These are phyloP conservation scores for Lithosia quadra DNA, from an alignment of 2,888 invertebrate genomes.

Conservation along the genomic window DNA sequence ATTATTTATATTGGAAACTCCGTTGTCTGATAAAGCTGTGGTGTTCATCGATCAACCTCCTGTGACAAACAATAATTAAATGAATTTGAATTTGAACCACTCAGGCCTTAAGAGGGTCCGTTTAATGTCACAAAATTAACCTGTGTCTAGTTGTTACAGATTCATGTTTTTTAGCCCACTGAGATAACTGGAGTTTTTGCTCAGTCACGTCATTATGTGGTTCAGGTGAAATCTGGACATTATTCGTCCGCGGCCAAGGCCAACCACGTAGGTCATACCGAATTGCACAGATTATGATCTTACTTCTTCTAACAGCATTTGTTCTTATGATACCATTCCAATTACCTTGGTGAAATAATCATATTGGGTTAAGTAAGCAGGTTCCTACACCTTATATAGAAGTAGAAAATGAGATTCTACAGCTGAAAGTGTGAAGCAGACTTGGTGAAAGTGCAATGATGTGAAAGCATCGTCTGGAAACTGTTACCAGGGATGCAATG, in stretches of 20 bases:
- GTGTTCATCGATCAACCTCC: no score
- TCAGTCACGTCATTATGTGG: conserved; percentile 25
- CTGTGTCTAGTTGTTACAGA: background rate
- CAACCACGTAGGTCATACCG: conserved; percentile 2
- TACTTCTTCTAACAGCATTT: conserved; percentile 27
- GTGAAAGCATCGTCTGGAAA: conserved; percentile 11
- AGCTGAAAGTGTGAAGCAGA: background rate
- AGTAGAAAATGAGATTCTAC: background rate
- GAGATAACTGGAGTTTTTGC: conserved; percentile 14
- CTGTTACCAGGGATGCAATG: conserved; percentile 13
- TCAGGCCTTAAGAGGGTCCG: background rate
- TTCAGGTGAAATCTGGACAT: conserved; percentile 39
- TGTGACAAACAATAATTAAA: no score
- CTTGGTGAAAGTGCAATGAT: background rate
- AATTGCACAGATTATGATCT: conserved; percentile 25
- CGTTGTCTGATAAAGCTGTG: no score
- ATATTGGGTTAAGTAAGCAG: background rate
- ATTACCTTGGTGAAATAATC: background rate
- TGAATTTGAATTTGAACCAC: no score
- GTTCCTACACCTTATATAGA: background rate
- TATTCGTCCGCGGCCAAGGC: conserved; percentile 38
- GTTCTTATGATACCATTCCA: conserved; percentile 8
- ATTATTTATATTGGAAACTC: no score
- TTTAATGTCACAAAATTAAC: background rate
- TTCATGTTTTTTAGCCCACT: background rate